Percentiles rank a stretch among this genome's conserved stretches.
Evolutionary conservation across 2,888 invertebrate genomes (phyloP).

Genomic region (Nowickia ferox): DNA sequence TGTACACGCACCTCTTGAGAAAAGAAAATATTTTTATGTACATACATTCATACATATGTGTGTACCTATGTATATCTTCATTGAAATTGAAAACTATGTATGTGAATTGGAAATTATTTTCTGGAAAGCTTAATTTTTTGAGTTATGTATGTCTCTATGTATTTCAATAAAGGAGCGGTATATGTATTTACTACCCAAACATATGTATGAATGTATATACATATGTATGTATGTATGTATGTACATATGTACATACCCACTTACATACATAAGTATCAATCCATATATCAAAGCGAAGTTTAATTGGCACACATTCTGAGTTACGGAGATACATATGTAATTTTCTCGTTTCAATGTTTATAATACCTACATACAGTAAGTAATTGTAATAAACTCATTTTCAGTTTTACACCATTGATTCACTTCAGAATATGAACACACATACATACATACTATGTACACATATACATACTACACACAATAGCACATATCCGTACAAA

Average conservation of each 20-base stretch:
- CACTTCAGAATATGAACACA: background rate
- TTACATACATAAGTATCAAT: background rate
- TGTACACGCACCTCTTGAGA: too few relatives aligned
- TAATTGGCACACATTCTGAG: too few relatives aligned
- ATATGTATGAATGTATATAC: background rate
- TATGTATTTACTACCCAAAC: too few relatives aligned
- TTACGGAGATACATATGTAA: background rate
- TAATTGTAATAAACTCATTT: too few relatives aligned
- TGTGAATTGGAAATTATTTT: too few relatives aligned
- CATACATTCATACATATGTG: background rate
- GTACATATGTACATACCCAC: background rate
- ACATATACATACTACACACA: background rate
- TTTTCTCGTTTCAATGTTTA: too few relatives aligned
- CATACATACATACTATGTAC: background rate
- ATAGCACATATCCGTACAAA: background rate
- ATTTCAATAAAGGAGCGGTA: background rate
- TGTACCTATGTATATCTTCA: constrained; percentile 7
- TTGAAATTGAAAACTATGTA: too few relatives aligned
- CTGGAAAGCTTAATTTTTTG: background rate
- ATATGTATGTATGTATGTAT: background rate
- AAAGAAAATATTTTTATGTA: background rate
- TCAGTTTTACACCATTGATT: too few relatives aligned
- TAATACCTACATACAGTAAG: too few relatives aligned
- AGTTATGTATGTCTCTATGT: too few relatives aligned
- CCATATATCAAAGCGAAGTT: background rate